phyloP scores from a whole-genome alignment of 2,113 vertebrate genomes.

The cat (Felis catus) region F.catus_Fca126_mat1.0 CM031426.1:54499001-54499500 shows the following conservation, averaged over 20 bases:
- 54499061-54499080: background rate
- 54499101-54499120: background rate
- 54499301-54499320: rapidly evolving
- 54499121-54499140: background rate
- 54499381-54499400: background rate
- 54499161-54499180: background rate
- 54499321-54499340: background rate
- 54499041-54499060: background rate
- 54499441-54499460: background rate
- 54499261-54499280: background rate
- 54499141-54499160: background rate
- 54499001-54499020: background rate
- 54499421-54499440: background rate
- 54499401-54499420: background rate
- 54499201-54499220: background rate
- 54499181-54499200: no score
- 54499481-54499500: background rate
- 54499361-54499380: background rate
- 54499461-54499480: background rate
- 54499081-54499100: background rate
- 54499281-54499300: background rate
- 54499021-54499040: background rate
- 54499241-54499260: background rate
- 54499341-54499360: background rate
- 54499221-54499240: background rate